Conservation (phyloP, 2,888 invertebrate species). For the Hecatera dysodea region DNA sequence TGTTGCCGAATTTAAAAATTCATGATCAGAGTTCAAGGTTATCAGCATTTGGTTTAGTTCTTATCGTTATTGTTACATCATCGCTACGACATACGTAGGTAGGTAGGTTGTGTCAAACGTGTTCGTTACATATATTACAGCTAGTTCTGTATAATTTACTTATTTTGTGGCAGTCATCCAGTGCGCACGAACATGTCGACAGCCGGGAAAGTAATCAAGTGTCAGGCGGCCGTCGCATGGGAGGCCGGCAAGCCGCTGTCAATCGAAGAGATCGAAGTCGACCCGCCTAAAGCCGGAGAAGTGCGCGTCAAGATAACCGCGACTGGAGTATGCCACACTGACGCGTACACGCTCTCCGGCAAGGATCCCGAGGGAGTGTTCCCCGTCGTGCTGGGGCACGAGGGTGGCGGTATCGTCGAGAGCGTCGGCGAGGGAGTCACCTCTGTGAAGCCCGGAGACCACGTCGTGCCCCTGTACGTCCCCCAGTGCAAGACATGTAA, state of each 20-base stretch:
- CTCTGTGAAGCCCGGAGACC: constrained; percentile 96
- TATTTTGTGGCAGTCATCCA: constrained; percentile 66
- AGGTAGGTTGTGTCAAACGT: constrained; percentile 45
- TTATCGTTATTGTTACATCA: constrained; percentile 68
- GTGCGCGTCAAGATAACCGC: constrained; percentile 95
- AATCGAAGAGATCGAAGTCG: constrained; percentile 98
- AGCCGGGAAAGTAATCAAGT: constrained; percentile 94
- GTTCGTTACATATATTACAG: constrained; percentile 12
- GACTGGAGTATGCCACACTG: constrained; percentile 97
- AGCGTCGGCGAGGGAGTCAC: constrained; percentile 98
- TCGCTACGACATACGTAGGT: constrained; percentile 51
- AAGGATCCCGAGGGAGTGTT: constrained; percentile 97
- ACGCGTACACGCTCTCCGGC: constrained; percentile 97
- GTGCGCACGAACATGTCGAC: constrained; percentile 81
- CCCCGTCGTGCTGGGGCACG: constrained; percentile 98
- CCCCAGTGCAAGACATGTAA: constrained; percentile 99
- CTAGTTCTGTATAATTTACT: constrained; percentile 63
- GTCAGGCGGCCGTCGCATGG: constrained; percentile 99
- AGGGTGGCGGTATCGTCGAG: constrained; percentile 99
- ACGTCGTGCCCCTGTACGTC: constrained; percentile 99
- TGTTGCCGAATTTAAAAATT: constrained; percentile 1
- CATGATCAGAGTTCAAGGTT: constrained; percentile 62
- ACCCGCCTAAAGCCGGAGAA: constrained; percentile 98
- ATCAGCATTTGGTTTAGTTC: constrained; percentile 34
- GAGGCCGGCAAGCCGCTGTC: constrained; percentile 96